phyloP scores from a whole-genome alignment of 2,113 vertebrate genomes.

The Murina feae region DNA sequence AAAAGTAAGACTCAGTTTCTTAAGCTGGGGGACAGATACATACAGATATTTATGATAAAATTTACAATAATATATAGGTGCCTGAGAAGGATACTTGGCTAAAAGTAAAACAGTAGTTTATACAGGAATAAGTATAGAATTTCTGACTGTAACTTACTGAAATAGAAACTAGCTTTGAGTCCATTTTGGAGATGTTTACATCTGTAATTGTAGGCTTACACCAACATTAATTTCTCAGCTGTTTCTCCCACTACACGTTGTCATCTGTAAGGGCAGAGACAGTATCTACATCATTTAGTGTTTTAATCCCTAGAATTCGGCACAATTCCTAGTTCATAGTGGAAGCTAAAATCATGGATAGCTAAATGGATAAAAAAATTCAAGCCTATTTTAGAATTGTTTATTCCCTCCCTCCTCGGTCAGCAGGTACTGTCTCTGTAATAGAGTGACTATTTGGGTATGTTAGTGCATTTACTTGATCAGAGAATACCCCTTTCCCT shows the following conservation, averaged over 20 bases:
- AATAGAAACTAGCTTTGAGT: slow-evolving; percentile 13
- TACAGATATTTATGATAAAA: neutral
- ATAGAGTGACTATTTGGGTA: neutral
- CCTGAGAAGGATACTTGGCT: neutral
- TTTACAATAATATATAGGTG: neutral
- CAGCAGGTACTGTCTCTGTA: neutral
- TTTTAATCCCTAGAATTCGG: neutral
- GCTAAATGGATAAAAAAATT: neutral
- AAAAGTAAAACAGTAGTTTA: neutral
- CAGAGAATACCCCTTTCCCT: neutral
- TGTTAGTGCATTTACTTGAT: neutral
- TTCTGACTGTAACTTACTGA: neutral
- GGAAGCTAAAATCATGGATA: neutral
- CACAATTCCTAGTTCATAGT: neutral
- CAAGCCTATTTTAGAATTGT: neutral
- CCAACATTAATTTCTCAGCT: neutral
- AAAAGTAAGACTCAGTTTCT: neutral
- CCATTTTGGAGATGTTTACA: neutral
- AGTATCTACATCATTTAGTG: neutral
- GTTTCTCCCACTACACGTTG: neutral
- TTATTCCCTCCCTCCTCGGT: neutral
- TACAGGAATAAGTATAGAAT: neutral
- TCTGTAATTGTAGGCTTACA: neutral
- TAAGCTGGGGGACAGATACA: neutral
- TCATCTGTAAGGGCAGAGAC: neutral